A percentile compares a stretch with the other conserved stretches of the same genome.
phyloP scores from a whole-genome alignment of 2,888 invertebrate species.

The Dromius quadrimaculatus region DNA sequence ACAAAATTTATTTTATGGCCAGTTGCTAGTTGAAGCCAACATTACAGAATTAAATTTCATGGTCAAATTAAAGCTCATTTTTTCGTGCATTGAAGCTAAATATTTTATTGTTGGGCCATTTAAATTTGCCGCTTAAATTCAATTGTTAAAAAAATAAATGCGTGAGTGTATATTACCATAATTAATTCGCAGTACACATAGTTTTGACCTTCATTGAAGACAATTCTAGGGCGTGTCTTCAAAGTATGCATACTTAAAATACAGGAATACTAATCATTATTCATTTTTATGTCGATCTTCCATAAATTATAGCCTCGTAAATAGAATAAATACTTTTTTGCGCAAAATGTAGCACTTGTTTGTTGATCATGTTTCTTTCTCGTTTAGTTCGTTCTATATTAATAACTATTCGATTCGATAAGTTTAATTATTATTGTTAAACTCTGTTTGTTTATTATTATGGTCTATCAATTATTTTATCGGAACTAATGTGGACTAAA shows the following conservation, averaged over 20 bases:
- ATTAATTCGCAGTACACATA: conserved; percentile 44
- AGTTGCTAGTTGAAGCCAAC: too few species aligned
- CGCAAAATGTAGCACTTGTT: conserved; percentile 7
- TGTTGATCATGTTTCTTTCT: neutral
- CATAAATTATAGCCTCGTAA: conserved; percentile 35
- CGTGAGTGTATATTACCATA: conserved; percentile 35
- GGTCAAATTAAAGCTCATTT: neutral
- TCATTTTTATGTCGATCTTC: conserved; percentile 39
- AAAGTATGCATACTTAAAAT: conserved; percentile 31
- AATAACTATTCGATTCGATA: too few species aligned
- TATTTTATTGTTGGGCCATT: neutral
- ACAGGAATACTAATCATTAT: conserved; percentile 25
- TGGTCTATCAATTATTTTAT: neutral
- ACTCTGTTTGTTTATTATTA: conserved; percentile 17
- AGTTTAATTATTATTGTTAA: conserved; percentile 1
- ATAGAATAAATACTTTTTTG: conserved; percentile 11
- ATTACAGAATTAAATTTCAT: too few species aligned
- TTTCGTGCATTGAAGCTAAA: too few species aligned
- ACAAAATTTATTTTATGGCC: too few species aligned
- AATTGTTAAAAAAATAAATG: conserved; percentile 23
- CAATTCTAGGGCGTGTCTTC: conserved; percentile 45
- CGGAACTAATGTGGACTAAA: conserved; percentile 11
- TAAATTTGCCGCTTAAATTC: conserved; percentile 32
- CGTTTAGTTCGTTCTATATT: conserved; percentile 7
- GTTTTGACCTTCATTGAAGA: conserved; percentile 46